phyloP scores from a whole-genome alignment of 1,140 invertebrate genomes.

The Drosophila setifemur region DNA sequence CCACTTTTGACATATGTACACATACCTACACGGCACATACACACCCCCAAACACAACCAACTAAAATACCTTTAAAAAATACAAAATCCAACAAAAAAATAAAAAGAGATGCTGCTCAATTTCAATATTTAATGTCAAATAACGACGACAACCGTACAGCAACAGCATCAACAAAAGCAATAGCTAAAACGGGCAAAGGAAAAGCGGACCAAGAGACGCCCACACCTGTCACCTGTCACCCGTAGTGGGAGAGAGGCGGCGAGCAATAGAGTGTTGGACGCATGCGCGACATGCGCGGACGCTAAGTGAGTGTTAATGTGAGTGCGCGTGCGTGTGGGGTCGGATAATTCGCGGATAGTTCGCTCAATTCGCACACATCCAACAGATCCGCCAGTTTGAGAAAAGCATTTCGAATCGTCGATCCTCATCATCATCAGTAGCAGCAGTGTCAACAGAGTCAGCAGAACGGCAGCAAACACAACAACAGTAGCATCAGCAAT shows the following conservation, averaged over 20 bases:
- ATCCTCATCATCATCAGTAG: too few relatives aligned
- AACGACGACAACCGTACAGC: conserved; percentile 24
- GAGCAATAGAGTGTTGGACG: conserved; percentile 43
- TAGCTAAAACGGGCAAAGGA: conserved; percentile 26
- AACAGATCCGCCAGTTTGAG: conserved; percentile 4
- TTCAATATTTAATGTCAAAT: conserved; percentile 63
- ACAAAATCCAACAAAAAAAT: conserved; percentile 15
- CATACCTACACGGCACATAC: conserved; percentile 28
- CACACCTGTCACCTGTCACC: conserved; percentile 19
- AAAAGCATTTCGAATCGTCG: conserved; percentile 40
- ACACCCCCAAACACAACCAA: conserved; percentile 20
- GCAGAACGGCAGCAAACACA: background rate
- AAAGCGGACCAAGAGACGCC: background rate
- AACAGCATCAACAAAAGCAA: conserved; percentile 20
- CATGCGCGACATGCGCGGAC: conserved; percentile 63
- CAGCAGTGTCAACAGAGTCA: too few relatives aligned
- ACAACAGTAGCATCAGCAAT: conserved; percentile 7
- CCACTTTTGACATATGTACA: conserved; percentile 42
- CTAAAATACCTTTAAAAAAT: conserved; percentile 2
- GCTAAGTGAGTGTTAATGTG: conserved; percentile 49
- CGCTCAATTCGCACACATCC: conserved; percentile 27
- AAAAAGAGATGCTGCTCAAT: conserved; percentile 66
- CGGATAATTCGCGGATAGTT: conserved; percentile 16
- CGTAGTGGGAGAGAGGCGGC: background rate
- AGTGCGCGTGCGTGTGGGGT: conserved; percentile 23